phyloP scores from a whole-genome alignment of 2,888 invertebrate species.

The Meteorus cinctellus region DNA sequence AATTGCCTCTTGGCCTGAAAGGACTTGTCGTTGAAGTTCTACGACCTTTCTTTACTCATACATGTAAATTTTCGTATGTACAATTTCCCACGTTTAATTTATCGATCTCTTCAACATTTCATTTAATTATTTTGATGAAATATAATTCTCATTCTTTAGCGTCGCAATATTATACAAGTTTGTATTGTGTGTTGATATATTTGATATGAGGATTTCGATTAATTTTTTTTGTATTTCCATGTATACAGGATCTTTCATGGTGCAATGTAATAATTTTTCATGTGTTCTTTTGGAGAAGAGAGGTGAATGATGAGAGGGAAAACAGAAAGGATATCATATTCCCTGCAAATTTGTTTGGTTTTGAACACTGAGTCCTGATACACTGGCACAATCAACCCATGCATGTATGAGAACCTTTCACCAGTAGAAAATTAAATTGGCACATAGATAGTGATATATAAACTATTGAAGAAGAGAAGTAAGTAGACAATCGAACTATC shows the following conservation, averaged over 20 bases:
- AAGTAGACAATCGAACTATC: neutral
- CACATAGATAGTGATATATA: neutral
- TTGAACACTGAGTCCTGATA: neutral
- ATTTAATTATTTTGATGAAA: neutral
- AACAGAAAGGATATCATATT: neutral
- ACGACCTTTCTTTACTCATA: constrained; percentile 19
- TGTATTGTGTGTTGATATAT: neutral
- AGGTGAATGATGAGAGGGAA: neutral
- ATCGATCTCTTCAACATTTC: neutral
- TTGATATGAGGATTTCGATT: neutral
- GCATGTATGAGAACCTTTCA: neutral
- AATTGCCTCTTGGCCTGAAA: constrained; percentile 47
- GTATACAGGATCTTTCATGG: neutral
- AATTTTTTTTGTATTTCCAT: neutral
- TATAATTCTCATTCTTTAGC: neutral
- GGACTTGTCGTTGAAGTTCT: constrained; percentile 30
- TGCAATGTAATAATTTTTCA: neutral
- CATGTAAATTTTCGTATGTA: neutral
- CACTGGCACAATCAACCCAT: neutral
- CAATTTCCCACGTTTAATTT: neutral
- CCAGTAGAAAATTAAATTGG: neutral
- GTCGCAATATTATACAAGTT: neutral
- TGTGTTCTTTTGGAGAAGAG: neutral
- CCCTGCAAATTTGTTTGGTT: neutral
- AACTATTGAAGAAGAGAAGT: neutral